These are phyloP conservation scores for Cairina moschata DNA, from an alignment of 2,113 vertebrate genomes.

Conservation along the genomic window DNA sequence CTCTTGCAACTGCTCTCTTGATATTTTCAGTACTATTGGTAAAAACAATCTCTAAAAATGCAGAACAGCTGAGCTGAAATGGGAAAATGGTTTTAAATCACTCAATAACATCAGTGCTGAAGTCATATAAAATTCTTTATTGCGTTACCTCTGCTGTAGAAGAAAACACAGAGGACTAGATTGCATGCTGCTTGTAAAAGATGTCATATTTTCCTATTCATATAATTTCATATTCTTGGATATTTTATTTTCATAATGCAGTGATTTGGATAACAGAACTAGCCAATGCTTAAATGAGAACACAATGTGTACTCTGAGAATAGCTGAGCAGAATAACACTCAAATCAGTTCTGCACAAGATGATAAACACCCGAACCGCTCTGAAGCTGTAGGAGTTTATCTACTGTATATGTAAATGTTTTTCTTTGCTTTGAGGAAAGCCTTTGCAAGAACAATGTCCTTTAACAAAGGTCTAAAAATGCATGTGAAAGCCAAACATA, in stretches of 20 bases:
- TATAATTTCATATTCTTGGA: slow-evolving; percentile 48
- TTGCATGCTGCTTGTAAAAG: slow-evolving; percentile 33
- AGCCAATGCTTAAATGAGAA: slow-evolving; percentile 65
- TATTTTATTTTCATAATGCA: slow-evolving; percentile 69
- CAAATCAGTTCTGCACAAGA: slow-evolving; percentile 62
- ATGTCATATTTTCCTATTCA: slow-evolving; percentile 52
- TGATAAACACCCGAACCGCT: slow-evolving; percentile 62
- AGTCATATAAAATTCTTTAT: slow-evolving; percentile 70
- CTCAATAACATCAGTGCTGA: slow-evolving; percentile 52
- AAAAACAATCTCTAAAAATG: slow-evolving; percentile 70
- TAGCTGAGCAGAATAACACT: slow-evolving; percentile 61
- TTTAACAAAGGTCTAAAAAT: slow-evolving; percentile 77
- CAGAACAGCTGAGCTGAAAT: slow-evolving; percentile 69
- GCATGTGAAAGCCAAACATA: slow-evolving; percentile 71
- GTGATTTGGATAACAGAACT: slow-evolving; percentile 62
- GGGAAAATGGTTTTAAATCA: slow-evolving; percentile 72
- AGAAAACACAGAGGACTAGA: slow-evolving; percentile 56
- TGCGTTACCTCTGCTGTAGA: slow-evolving; percentile 57
- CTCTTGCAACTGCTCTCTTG: slow-evolving; percentile 61
- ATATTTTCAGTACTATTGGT: slow-evolving; percentile 66
- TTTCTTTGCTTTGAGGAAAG: slow-evolving; percentile 66
- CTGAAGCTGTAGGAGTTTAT: slow-evolving; percentile 73
- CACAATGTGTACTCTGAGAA: slow-evolving; percentile 60
- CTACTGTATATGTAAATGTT: slow-evolving; percentile 71
- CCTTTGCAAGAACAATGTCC: slow-evolving; percentile 68